Percentiles rank a stretch among this genome's conserved stretches.
These are phyloP conservation scores for Theocolax elegans DNA, from an alignment of 1,140 invertebrate genomes.

Conservation along the genomic window DNA sequence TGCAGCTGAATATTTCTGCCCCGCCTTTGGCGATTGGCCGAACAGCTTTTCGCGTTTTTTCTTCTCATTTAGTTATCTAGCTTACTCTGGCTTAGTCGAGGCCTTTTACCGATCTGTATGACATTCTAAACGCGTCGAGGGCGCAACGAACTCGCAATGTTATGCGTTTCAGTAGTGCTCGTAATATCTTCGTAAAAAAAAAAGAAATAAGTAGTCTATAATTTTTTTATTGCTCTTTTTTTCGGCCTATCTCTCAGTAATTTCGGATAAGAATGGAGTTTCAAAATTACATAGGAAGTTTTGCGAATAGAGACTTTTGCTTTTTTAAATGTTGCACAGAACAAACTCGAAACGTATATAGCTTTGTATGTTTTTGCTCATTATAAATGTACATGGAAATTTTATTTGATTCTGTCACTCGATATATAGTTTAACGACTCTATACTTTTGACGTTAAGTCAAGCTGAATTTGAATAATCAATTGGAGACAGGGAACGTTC, in stretches of 20 bases:
- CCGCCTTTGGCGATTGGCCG: conserved; percentile 6
- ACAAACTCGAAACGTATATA: too few relatives aligned
- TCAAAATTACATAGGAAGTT: too few relatives aligned
- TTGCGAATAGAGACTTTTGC: too few relatives aligned
- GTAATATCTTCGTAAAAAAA: conserved; percentile 13
- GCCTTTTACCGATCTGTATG: conserved; percentile 25
- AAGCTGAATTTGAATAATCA: too few relatives aligned
- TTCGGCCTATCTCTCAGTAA: not conserved
- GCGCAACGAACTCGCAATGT: conserved; percentile 10
- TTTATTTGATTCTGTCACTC: not conserved
- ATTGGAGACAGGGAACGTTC: too few relatives aligned
- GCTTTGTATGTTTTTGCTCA: too few relatives aligned
- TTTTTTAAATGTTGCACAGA: too few relatives aligned
- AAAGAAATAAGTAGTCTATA: conserved; percentile 17
- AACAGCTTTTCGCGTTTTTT: conserved; percentile 24
- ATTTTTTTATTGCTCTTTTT: conserved; percentile 20
- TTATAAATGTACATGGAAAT: not conserved
- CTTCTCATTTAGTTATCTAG: conserved; percentile 10
- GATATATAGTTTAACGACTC: too few relatives aligned
- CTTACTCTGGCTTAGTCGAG: not conserved
- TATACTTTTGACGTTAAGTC: too few relatives aligned
- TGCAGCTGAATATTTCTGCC: not conserved
- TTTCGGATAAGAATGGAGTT: too few relatives aligned
- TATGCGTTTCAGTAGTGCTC: not conserved
- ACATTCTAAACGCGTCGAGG: conserved; percentile 20